A percentile compares a stretch with the other conserved stretches of the same genome.
These are phyloP conservation scores for Steinernema khuongi DNA, from an alignment of 1,140 invertebrate species.

Conservation along the genomic window DNA sequence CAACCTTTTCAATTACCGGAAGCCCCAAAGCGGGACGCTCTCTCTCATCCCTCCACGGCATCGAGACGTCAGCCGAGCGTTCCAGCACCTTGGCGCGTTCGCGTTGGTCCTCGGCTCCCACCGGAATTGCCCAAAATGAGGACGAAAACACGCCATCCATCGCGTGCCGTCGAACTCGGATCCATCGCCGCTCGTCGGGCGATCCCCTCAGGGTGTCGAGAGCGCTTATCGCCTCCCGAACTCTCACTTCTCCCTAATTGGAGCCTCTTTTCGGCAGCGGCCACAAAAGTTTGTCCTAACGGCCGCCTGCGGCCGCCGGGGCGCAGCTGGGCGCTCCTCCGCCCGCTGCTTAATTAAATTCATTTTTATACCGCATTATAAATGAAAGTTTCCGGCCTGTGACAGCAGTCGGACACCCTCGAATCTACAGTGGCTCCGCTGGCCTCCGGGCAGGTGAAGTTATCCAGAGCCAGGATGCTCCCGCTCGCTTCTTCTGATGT, in stretches of 20 bases:
- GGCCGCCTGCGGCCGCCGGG: neutral
- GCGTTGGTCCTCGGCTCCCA: neutral
- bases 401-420: neutral
- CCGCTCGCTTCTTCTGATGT: conserved; percentile 2
- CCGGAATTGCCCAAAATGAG: neutral
- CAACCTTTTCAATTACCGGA: too few species aligned
- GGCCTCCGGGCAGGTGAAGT: neutral
- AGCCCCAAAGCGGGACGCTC: too few species aligned
- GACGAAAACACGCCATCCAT: neutral
- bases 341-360: conserved; percentile 10
- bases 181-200: neutral
- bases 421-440: neutral
- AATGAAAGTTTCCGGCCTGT: neutral
- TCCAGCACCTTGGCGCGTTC: too few species aligned
- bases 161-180: too few species aligned
- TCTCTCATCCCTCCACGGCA: too few species aligned
- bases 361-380: conserved; percentile 11
- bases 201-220: neutral
- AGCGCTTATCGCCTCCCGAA: neutral
- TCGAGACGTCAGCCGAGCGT: too few species aligned
- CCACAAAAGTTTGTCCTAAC: neutral
- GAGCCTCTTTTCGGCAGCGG: neutral
- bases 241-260: neutral
- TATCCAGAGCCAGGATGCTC: neutral
- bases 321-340: neutral